phyloP scores from a whole-genome alignment of 2,113 vertebrate species.

The Gopherus evgoodei region DNA sequence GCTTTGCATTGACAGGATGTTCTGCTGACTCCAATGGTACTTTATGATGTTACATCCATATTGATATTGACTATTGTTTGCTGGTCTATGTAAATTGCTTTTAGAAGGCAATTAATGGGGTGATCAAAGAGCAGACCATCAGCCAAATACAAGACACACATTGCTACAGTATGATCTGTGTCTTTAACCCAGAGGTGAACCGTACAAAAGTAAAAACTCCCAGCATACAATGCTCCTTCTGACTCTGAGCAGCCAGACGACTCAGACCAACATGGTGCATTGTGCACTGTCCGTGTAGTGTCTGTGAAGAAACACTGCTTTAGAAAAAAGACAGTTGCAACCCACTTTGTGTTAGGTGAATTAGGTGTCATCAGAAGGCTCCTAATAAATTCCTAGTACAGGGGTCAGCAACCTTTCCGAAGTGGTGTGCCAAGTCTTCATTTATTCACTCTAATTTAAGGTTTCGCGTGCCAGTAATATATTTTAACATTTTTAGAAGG shows the following conservation, averaged over 20 bases:
- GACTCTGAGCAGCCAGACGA: neutral
- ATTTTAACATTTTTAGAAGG: too few relatives aligned
- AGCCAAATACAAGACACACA: neutral
- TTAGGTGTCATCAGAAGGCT: neutral
- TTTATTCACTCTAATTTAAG: too few relatives aligned
- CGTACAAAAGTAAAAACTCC: neutral
- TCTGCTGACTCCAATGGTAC: neutral
- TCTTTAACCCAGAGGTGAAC: neutral
- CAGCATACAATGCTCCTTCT: neutral
- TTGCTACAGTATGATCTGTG: neutral
- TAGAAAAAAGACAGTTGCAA: rapidly evolving
- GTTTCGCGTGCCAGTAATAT: too few relatives aligned
- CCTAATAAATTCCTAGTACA: neutral
- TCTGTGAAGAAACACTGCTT: rapidly evolving
- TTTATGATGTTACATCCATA: neutral
- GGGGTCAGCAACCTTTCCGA: too few relatives aligned
- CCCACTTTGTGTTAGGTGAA: neutral
- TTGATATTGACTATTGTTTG: neutral
- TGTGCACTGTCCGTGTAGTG: neutral
- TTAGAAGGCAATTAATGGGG: neutral
- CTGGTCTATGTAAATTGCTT: neutral
- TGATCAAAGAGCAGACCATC: neutral
- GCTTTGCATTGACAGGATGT: neutral
- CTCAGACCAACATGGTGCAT: neutral
- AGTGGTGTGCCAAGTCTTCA: too few relatives aligned